Base-by-base conservation (phyloP, 2,113 vertebrate genomes). In the Channa argus region DNA sequence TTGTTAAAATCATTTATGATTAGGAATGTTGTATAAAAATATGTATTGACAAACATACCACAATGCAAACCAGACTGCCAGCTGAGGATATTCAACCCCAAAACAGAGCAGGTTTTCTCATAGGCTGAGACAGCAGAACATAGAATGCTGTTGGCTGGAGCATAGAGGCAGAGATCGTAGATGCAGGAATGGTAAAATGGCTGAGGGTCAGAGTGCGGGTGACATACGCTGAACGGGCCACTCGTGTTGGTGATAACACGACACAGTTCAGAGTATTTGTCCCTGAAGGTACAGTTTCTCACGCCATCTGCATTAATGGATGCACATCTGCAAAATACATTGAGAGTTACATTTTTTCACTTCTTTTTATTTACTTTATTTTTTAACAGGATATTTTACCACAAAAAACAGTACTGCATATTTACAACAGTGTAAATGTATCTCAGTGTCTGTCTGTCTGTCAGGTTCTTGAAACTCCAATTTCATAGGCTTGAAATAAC, bases 121-220 rank as follows among this genome's bases (percentile, higher is more conserved):
- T 91, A 92, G 56, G 87, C 77, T 5, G 88, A 86, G 11, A 92
- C 77, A 1, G 79, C 76, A 8, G 86, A 80, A 9, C 92, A 92
- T 43, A 88, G 63, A 85, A 89, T 83, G 61, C 14, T 74, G 58
- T 91, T 89, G 47, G 75, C 83, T 41, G 33, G 38, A 8, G 88
- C 85, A 9, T 87, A 89, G 10, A 74, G 80, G 58, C 90, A 92
- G 12, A 93, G 84, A 38, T 92, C 86, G 0, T 91, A 92, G 13
- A 92, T 4, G 0, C 91, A 92, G 46, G 89, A 74, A 1, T 1
- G 11, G 10, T 77, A 77, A 47, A 86, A 93, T 9, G 77, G 70
- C 15, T 24, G 0, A 0, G 88, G 87, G 13, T 86, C 43, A 45
- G 83, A 69, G 12, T 86, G 63, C 55, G 80, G 56, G 46, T 87